Conservation (phyloP, 2,113 vertebrate genomes). For the Sakesphorus luctuosus region DNA sequence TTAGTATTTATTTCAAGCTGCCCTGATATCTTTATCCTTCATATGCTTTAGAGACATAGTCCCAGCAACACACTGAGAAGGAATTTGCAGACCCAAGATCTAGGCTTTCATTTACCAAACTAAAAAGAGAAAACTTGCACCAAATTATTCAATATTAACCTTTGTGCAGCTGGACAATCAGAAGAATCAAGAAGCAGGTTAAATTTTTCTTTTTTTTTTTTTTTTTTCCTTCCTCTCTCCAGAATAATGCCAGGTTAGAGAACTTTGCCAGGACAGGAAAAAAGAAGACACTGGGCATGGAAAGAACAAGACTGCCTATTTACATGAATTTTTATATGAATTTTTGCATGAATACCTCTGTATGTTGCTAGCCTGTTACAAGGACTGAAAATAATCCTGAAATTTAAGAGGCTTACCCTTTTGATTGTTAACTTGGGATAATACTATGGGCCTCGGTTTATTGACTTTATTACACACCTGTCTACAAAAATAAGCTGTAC, state of each 20-base stretch:
- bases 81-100: neutral
- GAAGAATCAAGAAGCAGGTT: fast-evolving
- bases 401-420: neutral
- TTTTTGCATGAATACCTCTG: neutral
- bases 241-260: neutral
- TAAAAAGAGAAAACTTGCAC: neutral
- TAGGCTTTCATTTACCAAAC: neutral
- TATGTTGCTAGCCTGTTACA: neutral
- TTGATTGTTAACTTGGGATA: neutral
- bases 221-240: neutral
- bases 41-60: neutral
- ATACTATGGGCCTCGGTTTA: neutral
- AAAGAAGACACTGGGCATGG: neutral
- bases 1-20: neutral
- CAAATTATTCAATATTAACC: neutral
- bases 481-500: neutral
- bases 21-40: neutral
- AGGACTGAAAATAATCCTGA: neutral
- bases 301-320: neutral
- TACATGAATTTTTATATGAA: neutral
- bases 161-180: neutral
- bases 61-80: neutral
- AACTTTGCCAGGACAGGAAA: neutral
- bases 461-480: neutral
- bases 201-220: no score